A percentile compares a stretch with the other conserved stretches of the same genome.
Evolutionary conservation across 2,797 vertebrate species (phyloP).

Genomic region (Alauda arvensis): DNA sequence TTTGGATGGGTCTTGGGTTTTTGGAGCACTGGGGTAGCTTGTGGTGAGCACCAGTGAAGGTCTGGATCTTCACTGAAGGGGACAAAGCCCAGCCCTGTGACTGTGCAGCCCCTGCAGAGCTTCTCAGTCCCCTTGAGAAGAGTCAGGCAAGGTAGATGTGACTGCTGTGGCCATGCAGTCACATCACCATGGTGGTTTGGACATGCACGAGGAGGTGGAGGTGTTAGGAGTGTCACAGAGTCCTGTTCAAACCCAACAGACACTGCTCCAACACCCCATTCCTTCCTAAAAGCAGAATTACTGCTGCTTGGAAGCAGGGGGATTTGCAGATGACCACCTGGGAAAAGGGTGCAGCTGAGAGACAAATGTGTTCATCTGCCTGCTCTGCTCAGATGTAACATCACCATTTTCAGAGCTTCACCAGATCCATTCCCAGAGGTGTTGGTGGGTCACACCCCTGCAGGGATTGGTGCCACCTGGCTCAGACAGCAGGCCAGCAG

Average conservation of each 20-base stretch:
- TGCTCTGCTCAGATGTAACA: background rate
- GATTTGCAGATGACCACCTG: background rate
- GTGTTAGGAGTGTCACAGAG: background rate
- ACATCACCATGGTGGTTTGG: no score
- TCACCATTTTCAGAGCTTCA: background rate
- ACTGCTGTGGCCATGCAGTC: fast-evolving
- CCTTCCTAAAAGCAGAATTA: background rate
- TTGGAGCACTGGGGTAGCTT: background rate
- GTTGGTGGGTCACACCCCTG: background rate
- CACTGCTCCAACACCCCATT: background rate
- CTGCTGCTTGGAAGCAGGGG: background rate
- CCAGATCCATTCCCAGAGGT: background rate
- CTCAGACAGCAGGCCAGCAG: background rate
- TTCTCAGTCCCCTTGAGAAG: background rate
- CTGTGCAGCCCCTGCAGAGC: background rate
- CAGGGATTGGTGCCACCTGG: background rate
- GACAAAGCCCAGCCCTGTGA: background rate
- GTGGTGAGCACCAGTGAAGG: background rate
- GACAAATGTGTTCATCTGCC: background rate
- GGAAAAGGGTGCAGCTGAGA: background rate
- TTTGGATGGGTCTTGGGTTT: background rate
- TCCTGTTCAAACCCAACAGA: background rate
- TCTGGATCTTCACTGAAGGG: background rate
- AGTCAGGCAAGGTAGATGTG: background rate
- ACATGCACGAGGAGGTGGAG: background rate